Evolutionary conservation across 2,888 invertebrate genomes (phyloP), one percentile per base, ranked within the genome.

Genomic region (Nephrotoma appendiculata): DNA sequence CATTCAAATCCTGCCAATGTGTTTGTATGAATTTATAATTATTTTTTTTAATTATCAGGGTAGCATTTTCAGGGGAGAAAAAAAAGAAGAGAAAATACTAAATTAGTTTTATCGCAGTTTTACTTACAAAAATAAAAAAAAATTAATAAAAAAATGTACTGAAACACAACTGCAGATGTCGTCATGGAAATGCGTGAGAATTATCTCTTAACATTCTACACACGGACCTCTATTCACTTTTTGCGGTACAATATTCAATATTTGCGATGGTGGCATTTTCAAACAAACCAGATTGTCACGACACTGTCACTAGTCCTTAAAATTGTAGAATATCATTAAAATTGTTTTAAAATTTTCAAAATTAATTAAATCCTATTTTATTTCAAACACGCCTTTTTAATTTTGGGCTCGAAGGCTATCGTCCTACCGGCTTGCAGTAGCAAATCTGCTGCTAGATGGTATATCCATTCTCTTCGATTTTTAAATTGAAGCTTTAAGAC

Each of bases 1-100:
- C 91, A 91, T 91, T 92, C 90, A 92, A 91, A 90, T 92, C 92
- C 91, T 91, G 89, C 89, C 85, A 85, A 85, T 85, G n/a, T 1
- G 15, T 84, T 71, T 19, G 71, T 71, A 71, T 71, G 9, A 71
- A 71, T 71, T 71, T 71, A 31, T 71, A 71, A 71, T 19, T 71
- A 44, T 44, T 31, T 7, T 31, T 31, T 7, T 71, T 71, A 71
- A 9, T 71, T 71, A 71, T 71, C 71, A 71, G 31, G 71, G 71
- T 71, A 71, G 71, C 71, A 31, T 71, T 71, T 71, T 71, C 71
- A 11, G 31, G 31, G 71, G 71, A 71, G 71, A 71, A 71, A 71
- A 31, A n/a, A 31, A 71, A 71, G 71, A 71, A 71, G 9, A 71
- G 19, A 71, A 71, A 31, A 71, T 31, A 71, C 71, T 71, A 71